phyloP scores from a whole-genome alignment of 1,140 invertebrate species.

The Drosophila nigrodunni region DNA sequence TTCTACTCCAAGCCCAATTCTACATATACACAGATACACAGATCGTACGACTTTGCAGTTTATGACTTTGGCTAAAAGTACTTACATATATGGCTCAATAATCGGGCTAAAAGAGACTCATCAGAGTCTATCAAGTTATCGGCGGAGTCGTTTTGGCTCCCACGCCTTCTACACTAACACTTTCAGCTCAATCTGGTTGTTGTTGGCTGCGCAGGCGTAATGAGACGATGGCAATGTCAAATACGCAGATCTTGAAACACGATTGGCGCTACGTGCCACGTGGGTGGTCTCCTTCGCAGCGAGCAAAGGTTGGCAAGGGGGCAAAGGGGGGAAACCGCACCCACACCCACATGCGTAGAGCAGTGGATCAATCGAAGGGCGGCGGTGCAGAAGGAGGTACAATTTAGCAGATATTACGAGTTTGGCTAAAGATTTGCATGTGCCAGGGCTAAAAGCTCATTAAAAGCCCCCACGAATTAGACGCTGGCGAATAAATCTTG shows the following conservation, averaged over 20 bases:
- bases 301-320: neutral
- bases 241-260: conserved; percentile 68
- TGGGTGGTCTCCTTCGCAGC: conserved; percentile 58
- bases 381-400: neutral
- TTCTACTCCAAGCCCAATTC: conserved; percentile 5
- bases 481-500: conserved; percentile 54
- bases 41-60: conserved; percentile 7
- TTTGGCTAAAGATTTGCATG: conserved; percentile 60
- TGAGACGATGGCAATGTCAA: conserved; percentile 76
- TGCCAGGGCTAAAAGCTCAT: conserved; percentile 58
- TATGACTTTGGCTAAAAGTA: conserved; percentile 26
- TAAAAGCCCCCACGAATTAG: conserved; percentile 59
- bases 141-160: conserved; percentile 24
- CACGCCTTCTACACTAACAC: conserved; percentile 27
- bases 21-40: neutral
- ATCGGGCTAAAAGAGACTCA: conserved; percentile 35
- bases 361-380: conserved; percentile 40
- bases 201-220: conserved; percentile 74
- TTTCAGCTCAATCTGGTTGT: conserved; percentile 10
- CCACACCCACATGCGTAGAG: conserved; percentile 51
- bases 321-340: conserved; percentile 1
- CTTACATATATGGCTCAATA: conserved; percentile 48
- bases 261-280: conserved; percentile 66
- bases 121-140: conserved; percentile 45
- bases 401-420: neutral